Percentiles rank a stretch among this genome's conserved stretches.
Conservation (phyloP, 2,797 vertebrate genomes). For the Thripadectes ignobilis region DNA sequence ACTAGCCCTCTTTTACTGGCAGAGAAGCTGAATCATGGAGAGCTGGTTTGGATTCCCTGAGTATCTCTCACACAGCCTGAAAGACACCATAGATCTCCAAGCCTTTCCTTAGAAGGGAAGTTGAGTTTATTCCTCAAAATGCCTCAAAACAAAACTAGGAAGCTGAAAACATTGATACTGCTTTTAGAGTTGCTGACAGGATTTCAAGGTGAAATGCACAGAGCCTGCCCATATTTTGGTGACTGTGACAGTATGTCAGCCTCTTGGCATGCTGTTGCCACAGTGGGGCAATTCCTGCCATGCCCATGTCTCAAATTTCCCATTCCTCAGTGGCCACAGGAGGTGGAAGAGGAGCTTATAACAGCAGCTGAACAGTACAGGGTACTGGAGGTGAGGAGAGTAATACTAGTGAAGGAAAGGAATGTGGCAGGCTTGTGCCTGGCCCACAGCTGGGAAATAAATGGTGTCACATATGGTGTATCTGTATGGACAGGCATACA, state of each 20-base stretch:
- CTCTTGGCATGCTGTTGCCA: background rate
- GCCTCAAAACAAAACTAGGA: background rate
- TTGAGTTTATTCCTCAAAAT: background rate
- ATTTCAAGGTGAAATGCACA: background rate
- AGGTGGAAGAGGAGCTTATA: background rate
- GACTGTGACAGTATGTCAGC: background rate
- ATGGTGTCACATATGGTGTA: fast-evolving
- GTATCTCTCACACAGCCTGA: background rate
- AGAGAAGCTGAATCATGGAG: background rate
- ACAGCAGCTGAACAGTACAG: background rate
- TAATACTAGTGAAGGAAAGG: background rate
- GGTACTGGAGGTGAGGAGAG: background rate
- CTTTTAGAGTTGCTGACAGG: background rate
- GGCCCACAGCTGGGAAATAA: background rate
- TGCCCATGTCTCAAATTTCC: background rate
- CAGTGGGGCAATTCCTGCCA: background rate
- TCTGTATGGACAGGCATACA: background rate
- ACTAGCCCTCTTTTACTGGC: background rate
- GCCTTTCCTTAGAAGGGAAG: background rate
- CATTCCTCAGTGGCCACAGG: background rate
- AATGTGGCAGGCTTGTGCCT: background rate
- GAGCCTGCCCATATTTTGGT: background rate
- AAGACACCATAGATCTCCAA: background rate
- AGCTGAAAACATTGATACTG: background rate
- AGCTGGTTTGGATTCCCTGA: background rate